Percentiles rank a stretch among this genome's conserved stretches.
Evolutionary conservation across 1,140 invertebrate genomes (phyloP).

Genomic region (Drosophila tani): DNA sequence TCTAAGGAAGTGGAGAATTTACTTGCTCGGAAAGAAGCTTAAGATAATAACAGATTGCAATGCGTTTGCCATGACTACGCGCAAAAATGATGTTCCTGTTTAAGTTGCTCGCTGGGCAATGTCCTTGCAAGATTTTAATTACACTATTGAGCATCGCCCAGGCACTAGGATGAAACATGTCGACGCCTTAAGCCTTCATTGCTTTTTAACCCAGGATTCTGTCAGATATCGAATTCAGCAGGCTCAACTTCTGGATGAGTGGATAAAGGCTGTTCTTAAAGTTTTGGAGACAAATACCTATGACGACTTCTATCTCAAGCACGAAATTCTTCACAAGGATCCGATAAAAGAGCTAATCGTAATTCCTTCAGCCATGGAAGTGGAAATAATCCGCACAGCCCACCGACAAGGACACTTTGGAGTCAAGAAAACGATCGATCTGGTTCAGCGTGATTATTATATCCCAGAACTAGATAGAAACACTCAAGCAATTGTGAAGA

Average conservation of each 20-base stretch:
- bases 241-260: slow-evolving; percentile 20
- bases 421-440: slow-evolving; percentile 6
- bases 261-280: not conserved
- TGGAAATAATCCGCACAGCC: slow-evolving; percentile 14
- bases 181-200: slow-evolving; percentile 28
- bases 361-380: slow-evolving; percentile 7
- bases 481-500: not conserved
- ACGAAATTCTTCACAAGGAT: slow-evolving; percentile 75
- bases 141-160: slow-evolving; percentile 19
- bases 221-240: slow-evolving; percentile 8
- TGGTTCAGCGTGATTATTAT: slow-evolving; percentile 6
- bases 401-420: slow-evolving; percentile 15
- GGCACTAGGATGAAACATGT: slow-evolving; percentile 5
- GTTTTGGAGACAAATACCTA: slow-evolving; percentile 3
- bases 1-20: not conserved
- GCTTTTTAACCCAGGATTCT: slow-evolving; percentile 10
- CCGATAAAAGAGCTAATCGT: slow-evolving; percentile 49
- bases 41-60: slow-evolving; percentile 3
- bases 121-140: slow-evolving; percentile 13
- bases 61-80: not conserved
- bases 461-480: slow-evolving; percentile 7
- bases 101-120: not conserved
- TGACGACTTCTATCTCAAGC: slow-evolving; percentile 51
- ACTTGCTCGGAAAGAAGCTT: not conserved
- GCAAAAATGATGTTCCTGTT: not conserved